Evolutionary conservation across 2,113 vertebrate genomes (phyloP).

Genomic region (Ranitomeya imitator): DNA sequence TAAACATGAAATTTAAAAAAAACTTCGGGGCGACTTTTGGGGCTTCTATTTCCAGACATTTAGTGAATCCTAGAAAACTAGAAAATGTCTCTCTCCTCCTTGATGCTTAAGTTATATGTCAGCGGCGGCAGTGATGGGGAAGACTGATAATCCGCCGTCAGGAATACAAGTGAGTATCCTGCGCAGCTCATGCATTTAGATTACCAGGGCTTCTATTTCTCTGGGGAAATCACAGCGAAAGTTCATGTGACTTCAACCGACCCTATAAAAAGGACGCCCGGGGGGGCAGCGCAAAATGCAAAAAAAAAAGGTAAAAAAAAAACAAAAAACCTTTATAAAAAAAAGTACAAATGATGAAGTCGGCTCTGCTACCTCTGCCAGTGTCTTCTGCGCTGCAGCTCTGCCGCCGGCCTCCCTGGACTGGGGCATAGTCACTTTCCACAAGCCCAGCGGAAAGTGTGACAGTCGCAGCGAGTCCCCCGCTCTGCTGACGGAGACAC

Average conservation of each 20-base stretch:
- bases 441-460: slow-evolving; percentile 8
- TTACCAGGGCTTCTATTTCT: slow-evolving; percentile 1
- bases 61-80: not conserved
- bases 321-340: too few species aligned
- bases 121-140: not conserved
- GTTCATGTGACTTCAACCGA: slow-evolving; percentile 11
- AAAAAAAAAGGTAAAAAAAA: too few species aligned
- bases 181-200: slow-evolving; percentile 34
- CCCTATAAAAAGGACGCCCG: slow-evolving; percentile 31
- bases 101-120: not conserved
- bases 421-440: slow-evolving; percentile 2
- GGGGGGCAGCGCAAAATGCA: not conserved
- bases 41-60: not conserved
- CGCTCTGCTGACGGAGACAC: not conserved
- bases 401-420: not conserved
- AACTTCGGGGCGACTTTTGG: not conserved
- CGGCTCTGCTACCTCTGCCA: not conserved
- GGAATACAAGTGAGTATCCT: not conserved
- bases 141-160: slow-evolving; percentile 14
- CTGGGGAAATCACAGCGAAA: slow-evolving; percentile 42
- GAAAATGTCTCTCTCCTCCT: not conserved
- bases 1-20: not conserved
- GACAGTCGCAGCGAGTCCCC: not conserved
- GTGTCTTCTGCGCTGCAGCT: not conserved
- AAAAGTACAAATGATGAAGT: not conserved